Percentiles rank a stretch among this genome's conserved stretches.
Conservation (phyloP, 1,140 invertebrate genomes). For the Sipha flava region DNA sequence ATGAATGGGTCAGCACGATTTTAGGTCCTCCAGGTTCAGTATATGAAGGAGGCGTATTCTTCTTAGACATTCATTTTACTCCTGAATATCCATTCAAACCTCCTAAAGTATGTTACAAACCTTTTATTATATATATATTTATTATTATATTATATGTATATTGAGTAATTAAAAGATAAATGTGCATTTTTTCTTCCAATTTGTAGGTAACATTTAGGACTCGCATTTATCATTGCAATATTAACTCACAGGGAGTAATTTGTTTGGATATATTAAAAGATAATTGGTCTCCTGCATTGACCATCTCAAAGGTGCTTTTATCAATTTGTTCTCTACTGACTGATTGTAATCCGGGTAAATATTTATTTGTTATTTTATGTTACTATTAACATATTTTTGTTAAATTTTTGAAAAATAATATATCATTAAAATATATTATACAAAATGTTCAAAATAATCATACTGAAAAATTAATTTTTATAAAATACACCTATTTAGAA, state of each 20-base stretch:
- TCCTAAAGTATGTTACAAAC: constrained; percentile 62
- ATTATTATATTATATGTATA: background rate
- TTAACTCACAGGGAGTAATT: constrained; percentile 93
- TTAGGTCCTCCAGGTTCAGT: constrained; percentile 87
- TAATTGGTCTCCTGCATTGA: constrained; percentile 91
- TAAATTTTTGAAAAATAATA: too few species aligned
- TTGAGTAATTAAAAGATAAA: background rate
- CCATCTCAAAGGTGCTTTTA: constrained; percentile 87
- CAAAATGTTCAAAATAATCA: too few species aligned
- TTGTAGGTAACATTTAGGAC: constrained; percentile 88
- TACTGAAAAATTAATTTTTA: too few species aligned
- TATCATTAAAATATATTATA: too few species aligned
- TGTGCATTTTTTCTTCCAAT: constrained; percentile 16
- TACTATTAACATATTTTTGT: too few species aligned
- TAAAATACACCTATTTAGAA: too few species aligned
- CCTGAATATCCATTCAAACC: constrained; percentile 96
- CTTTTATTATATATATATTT: background rate
- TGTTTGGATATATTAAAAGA: constrained; percentile 93
- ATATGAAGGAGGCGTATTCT: constrained; percentile 91
- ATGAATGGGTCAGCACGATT: constrained; percentile 97
- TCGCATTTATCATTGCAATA: constrained; percentile 94
- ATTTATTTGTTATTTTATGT: constrained; percentile 5
- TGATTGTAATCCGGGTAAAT: constrained; percentile 88
- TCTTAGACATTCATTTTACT: constrained; percentile 90
- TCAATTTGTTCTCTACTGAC: constrained; percentile 92